Percentiles rank a stretch among this genome's conserved stretches.
phyloP scores from a whole-genome alignment of 2,113 vertebrate genomes.

The Nestor notabilis region DNA sequence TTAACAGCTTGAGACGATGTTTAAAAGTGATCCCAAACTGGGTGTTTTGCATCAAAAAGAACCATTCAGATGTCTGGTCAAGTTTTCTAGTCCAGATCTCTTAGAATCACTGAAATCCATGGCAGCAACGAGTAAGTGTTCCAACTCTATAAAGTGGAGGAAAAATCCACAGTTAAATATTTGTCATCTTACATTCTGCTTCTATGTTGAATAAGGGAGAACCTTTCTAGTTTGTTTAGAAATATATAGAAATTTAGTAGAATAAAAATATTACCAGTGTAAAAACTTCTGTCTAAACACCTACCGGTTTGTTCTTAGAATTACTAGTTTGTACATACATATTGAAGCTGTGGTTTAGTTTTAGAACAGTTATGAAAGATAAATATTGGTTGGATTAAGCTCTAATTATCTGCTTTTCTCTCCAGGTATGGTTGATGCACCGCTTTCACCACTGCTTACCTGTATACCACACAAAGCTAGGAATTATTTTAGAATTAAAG shows the following conservation, averaged over 20 bases:
- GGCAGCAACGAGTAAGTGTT: conserved; percentile 82
- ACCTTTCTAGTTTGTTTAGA: neutral
- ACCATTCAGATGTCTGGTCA: conserved; percentile 86
- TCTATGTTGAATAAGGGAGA: neutral
- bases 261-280: neutral
- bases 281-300: neutral
- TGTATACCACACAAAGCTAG: conserved; percentile 87
- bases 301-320: neutral
- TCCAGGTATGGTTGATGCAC: conserved; percentile 87
- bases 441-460: conserved; percentile 88
- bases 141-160: neutral
- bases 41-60: conserved; percentile 74
- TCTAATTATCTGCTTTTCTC: neutral
- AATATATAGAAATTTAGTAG: neutral
- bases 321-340: neutral
- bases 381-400: neutral
- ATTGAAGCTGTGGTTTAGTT: neutral
- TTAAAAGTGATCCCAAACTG: conserved; percentile 75
- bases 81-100: conserved; percentile 89
- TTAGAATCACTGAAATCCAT: conserved; percentile 88
- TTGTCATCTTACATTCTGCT: neutral
- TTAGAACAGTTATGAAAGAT: neutral
- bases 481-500: conserved; percentile 91
- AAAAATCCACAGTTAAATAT: neutral
- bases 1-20: conserved; percentile 89